Evolutionary conservation across 2,113 vertebrate genomes (phyloP).

Genomic region (Bubo bubo): DNA sequence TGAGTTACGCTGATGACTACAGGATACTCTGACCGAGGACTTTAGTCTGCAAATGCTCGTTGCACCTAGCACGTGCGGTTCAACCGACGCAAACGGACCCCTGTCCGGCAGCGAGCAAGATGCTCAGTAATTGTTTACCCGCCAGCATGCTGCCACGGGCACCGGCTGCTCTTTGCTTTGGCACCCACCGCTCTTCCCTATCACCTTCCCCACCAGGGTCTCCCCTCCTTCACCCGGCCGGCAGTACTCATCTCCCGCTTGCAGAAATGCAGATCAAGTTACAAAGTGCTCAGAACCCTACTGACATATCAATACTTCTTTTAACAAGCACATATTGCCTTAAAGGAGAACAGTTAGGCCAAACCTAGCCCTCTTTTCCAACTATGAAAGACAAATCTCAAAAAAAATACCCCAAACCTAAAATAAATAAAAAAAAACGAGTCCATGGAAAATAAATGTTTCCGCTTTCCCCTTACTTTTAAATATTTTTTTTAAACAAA

Average conservation of each 20-base stretch:
- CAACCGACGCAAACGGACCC: fast-evolving
- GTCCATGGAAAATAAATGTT: background rate
- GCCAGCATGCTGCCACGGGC: fast-evolving
- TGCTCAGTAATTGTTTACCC: fast-evolving
- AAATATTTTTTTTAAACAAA: too few relatives aligned
- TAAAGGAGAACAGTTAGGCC: background rate
- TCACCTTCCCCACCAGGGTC: fast-evolving
- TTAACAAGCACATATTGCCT: background rate
- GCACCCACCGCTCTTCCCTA: background rate
- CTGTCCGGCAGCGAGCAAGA: fast-evolving
- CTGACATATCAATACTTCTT: background rate
- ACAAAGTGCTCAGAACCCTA: background rate
- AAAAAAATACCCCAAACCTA: background rate
- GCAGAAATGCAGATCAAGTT: fast-evolving
- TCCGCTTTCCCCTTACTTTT: background rate
- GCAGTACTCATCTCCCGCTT: fast-evolving
- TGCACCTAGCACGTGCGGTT: fast-evolving
- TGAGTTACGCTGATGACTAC: background rate
- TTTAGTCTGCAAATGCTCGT: background rate
- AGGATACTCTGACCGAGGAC: background rate
- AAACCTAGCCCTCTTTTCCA: background rate
- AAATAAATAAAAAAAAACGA: background rate
- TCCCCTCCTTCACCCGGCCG: background rate
- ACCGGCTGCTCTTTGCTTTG: background rate
- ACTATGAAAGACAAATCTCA: background rate